These are phyloP conservation scores for Willowsia nigromaculata DNA, from an alignment of 2,888 invertebrate genomes.

Conservation along the genomic window DNA sequence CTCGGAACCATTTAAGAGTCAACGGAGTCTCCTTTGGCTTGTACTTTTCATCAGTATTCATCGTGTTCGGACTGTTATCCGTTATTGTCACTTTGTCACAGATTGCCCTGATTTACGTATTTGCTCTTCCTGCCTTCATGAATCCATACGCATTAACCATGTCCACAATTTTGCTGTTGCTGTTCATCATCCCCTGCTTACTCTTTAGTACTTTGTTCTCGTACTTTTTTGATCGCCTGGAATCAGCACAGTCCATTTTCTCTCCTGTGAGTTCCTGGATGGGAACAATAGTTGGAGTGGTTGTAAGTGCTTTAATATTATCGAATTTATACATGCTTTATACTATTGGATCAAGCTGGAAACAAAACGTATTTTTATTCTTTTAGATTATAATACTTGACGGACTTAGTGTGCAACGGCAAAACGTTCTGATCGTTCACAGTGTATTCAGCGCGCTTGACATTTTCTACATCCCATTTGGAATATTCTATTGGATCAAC, in stretches of 20 bases:
- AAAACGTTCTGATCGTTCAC: slow-evolving; percentile 85
- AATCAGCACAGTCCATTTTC: slow-evolving; percentile 89
- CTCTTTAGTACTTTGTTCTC: slow-evolving; percentile 89
- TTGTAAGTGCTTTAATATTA: slow-evolving; percentile 61
- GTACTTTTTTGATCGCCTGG: slow-evolving; percentile 90
- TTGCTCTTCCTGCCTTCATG: slow-evolving; percentile 86
- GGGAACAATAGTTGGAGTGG: slow-evolving; percentile 80
- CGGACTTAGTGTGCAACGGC: background rate
- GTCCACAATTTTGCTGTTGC: slow-evolving; percentile 84
- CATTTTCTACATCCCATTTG: slow-evolving; percentile 91
- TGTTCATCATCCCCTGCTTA: slow-evolving; percentile 89
- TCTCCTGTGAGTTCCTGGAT: slow-evolving; percentile 88
- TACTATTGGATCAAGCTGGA: background rate
- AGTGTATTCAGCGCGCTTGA: slow-evolving; percentile 87
- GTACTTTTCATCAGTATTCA: slow-evolving; percentile 88
- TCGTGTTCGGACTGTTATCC: slow-evolving; percentile 87
- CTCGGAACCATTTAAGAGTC: slow-evolving; percentile 90
- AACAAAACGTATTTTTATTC: background rate
- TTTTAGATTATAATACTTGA: slow-evolving; percentile 74
- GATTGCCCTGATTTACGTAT: slow-evolving; percentile 85
- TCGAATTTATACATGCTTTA: background rate
- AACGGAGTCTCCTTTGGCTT: slow-evolving; percentile 88
- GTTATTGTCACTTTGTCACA: slow-evolving; percentile 85
- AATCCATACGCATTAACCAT: slow-evolving; percentile 87
- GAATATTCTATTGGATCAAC: slow-evolving; percentile 90